Base-by-base conservation (phyloP, 1,140 invertebrate genomes). In the Chymomyza costata region DNA sequence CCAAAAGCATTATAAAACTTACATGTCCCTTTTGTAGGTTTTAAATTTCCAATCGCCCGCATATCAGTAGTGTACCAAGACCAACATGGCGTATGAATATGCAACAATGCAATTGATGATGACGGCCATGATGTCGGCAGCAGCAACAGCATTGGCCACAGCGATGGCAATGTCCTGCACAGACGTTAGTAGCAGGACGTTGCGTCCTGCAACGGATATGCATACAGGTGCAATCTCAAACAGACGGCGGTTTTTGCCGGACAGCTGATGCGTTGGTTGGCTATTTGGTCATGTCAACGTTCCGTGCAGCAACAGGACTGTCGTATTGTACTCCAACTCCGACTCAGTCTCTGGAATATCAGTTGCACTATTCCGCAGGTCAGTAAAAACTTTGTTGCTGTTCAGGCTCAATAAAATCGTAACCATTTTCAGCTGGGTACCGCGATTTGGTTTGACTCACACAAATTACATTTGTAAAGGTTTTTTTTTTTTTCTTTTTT, bases 171-270 rank as follows among this genome's bases (percentile, higher is more conserved):
- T 8, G 21, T 25, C 21, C n/a, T n/a, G n/a, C n/a, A 25, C 3
- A 3, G 21, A 25, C 21, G 21, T 25, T 30, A 59, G n/a, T n/a
- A n/a, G 30, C 35, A 14, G 41, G 40, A 32, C 32, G 13, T n/a
- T 25, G 21, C 8, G 43, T 11, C 31, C 45, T 65, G 62, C 52
- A 65, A 57, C 60, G 60, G 60, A 64, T 65, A 65, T 64, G 45
- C 58, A 78, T 66, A 66, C 71, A 76, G 71, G 71, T 76, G 73
- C 66, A 71, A 78, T 78, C 71, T 76, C 73, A 53, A 67, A 37
- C 62, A 56, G 70, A 70, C 40, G 18, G 19, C 28, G 10, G 14
- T 39, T n/a, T n/a, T 47, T 15, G 38, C 18, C 13, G 35, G 44
- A 57, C 18, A 6, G 16, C n/a, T n/a, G n/a, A n/a, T n/a, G n/a